Percentiles rank a stretch among this genome's conserved stretches.
Evolutionary conservation across 2,797 vertebrate genomes (phyloP).

Genomic region (Melanotaenia boesemani): DNA sequence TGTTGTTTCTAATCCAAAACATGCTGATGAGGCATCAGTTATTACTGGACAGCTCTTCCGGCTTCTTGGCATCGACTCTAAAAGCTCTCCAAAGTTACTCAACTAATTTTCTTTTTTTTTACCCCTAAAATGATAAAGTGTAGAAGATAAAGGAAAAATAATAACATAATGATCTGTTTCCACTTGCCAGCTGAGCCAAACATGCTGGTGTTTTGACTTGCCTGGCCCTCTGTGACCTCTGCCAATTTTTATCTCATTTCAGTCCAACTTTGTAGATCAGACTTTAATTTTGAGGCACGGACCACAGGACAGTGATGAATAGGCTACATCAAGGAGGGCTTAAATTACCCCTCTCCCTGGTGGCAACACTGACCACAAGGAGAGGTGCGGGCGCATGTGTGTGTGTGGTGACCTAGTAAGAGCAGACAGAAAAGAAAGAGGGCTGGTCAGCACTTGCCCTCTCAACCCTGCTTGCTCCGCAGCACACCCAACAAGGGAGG

Average conservation of each 20-base stretch:
- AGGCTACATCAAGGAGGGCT: constrained; percentile 94
- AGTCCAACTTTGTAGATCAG: constrained; percentile 99
- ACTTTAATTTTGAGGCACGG: constrained; percentile 98
- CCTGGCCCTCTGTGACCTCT: constrained; percentile 89
- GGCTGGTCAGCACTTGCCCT: constrained; percentile 90
- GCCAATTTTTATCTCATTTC: constrained; percentile 98
- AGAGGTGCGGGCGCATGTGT: constrained; percentile 51
- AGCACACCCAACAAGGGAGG: constrained; percentile 79
- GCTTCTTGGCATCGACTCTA: not conserved
- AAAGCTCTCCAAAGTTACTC: constrained; percentile 28
- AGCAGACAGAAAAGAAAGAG: constrained; percentile 87
- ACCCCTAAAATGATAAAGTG: constrained; percentile 82
- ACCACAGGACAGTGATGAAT: constrained; percentile 98
- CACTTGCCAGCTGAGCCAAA: not conserved
- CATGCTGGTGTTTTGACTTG: not conserved
- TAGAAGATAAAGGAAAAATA: not conserved
- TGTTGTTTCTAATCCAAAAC: not conserved
- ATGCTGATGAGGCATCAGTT: constrained; percentile 4
- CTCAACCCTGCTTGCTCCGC: constrained; percentile 85
- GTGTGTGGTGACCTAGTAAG: constrained; percentile 79
- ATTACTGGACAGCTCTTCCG: not conserved
- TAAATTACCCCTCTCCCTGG: constrained; percentile 96
- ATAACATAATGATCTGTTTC: constrained; percentile 1
- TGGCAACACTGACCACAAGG: constrained; percentile 84
- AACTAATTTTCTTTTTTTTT: constrained; percentile 69